A percentile compares a stretch with the other conserved stretches of the same genome.
Evolutionary conservation across 1,140 invertebrate species (phyloP).

Genomic region (Zaprionus taronus): DNA sequence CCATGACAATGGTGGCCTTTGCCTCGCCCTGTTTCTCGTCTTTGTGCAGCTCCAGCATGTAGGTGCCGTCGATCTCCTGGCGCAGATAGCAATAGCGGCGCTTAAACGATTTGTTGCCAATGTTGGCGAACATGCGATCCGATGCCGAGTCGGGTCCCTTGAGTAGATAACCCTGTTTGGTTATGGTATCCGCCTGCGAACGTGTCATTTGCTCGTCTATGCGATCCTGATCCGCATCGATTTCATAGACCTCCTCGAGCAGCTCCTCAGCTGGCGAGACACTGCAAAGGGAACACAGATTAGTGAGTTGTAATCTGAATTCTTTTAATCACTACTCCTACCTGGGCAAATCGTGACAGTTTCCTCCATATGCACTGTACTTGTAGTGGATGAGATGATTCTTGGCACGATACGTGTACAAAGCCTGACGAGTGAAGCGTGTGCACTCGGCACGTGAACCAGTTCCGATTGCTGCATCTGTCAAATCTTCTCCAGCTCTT

Average conservation of each 20-base stretch:
- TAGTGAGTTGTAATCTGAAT: neutral
- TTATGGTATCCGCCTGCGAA: conserved; percentile 89
- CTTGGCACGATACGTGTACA: conserved; percentile 93
- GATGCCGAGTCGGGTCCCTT: conserved; percentile 94
- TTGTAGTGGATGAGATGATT: conserved; percentile 96
- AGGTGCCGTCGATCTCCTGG: conserved; percentile 95
- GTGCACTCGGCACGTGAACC: conserved; percentile 85
- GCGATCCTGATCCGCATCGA: conserved; percentile 93
- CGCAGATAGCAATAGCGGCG: conserved; percentile 94
- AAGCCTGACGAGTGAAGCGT: conserved; percentile 93
- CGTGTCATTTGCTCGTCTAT: conserved; percentile 90
- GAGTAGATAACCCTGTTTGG: conserved; percentile 94
- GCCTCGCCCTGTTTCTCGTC: conserved; percentile 95
- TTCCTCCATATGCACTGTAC: conserved; percentile 93
- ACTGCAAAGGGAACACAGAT: conserved; percentile 33
- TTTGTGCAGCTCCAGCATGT: conserved; percentile 95
- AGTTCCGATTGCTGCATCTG: conserved; percentile 27
- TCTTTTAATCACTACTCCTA: conserved; percentile 62
- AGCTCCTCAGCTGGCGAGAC: conserved; percentile 85
- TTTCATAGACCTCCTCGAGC: conserved; percentile 93
- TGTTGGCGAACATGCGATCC: conserved; percentile 93
- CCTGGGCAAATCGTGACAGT: conserved; percentile 93
- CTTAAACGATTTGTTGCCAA: conserved; percentile 96
- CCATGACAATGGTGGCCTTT: conserved; percentile 96
- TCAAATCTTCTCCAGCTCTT: conserved; percentile 31